phyloP scores from a whole-genome alignment of 2,113 vertebrate genomes.

The Cnemophilus loriae region DNA sequence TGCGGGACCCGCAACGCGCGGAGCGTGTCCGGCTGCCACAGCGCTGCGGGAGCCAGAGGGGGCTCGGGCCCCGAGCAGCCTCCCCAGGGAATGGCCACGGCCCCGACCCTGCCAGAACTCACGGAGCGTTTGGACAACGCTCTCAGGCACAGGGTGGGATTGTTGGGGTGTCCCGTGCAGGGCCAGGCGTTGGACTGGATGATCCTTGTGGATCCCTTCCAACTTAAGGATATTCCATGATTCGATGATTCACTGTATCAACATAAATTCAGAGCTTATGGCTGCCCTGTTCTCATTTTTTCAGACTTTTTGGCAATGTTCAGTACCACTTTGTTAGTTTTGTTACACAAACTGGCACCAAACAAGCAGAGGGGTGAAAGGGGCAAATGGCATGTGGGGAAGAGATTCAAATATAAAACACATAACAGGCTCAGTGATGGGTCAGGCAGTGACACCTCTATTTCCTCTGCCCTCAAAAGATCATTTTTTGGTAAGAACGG shows the following conservation, averaged over 20 bases:
- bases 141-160: not conserved
- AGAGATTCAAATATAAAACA: not conserved
- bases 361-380: not conserved
- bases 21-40: not conserved
- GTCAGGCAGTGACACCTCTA: not conserved
- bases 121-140: not conserved
- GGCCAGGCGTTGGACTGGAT: not conserved
- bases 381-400: rapidly evolving
- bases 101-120: not conserved
- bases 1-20: rapidly evolving
- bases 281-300: not conserved
- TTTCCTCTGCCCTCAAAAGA: not conserved
- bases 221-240: not conserved
- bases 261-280: not conserved
- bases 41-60: not conserved
- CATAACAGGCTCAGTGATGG: too few relatives aligned
- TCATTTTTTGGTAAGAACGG: not conserved
- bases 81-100: not conserved
- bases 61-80: rapidly evolving
- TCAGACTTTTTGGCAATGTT: not conserved
- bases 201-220: not conserved
- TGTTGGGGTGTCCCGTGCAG: not conserved
- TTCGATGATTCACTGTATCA: not conserved
- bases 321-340: not conserved
- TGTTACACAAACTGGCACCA: not conserved